These are phyloP conservation scores for Oscheius sp. DNA, from an alignment of 2,888 invertebrate species.

Conservation along the genomic window DNA sequence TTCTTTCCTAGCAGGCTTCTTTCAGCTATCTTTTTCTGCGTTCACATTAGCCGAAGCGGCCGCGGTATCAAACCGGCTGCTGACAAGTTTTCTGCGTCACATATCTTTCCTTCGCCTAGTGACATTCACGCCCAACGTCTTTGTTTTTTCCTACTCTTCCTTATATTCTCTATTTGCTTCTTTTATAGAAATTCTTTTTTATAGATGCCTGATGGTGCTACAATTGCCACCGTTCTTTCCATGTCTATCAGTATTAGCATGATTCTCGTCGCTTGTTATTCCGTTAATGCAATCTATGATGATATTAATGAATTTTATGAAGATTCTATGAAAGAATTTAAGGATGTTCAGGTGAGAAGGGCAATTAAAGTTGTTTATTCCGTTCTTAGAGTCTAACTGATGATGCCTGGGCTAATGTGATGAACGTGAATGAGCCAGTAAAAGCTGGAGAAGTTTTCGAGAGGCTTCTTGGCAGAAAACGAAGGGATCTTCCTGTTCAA, in stretches of 20 bases:
- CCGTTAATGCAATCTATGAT: conserved; percentile 39
- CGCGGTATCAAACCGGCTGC: conserved; percentile 20
- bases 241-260: conserved; percentile 38
- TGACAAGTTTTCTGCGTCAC: conserved; percentile 28
- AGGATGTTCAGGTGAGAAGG: conserved; percentile 32
- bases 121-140: background rate
- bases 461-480: conserved; percentile 8
- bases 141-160: background rate
- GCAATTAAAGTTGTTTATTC: background rate
- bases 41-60: conserved; percentile 23
- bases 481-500: conserved; percentile 22
- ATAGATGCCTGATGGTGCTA: conserved; percentile 34
- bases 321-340: conserved; percentile 35
- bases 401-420: conserved; percentile 45
- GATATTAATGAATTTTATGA: conserved; percentile 50
- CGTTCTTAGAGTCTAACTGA: conserved; percentile 37
- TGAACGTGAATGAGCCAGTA: conserved; percentile 28
- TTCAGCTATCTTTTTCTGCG: background rate
- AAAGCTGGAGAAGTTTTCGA: conserved; percentile 10
- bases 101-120: background rate
- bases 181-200: background rate
- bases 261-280: conserved; percentile 37
- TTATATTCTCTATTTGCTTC: background rate
- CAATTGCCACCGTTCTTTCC: conserved; percentile 41
- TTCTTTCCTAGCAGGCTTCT: background rate